Conservation (phyloP, 2,888 invertebrate species). For the Sarcophaga caerulescens region DNA sequence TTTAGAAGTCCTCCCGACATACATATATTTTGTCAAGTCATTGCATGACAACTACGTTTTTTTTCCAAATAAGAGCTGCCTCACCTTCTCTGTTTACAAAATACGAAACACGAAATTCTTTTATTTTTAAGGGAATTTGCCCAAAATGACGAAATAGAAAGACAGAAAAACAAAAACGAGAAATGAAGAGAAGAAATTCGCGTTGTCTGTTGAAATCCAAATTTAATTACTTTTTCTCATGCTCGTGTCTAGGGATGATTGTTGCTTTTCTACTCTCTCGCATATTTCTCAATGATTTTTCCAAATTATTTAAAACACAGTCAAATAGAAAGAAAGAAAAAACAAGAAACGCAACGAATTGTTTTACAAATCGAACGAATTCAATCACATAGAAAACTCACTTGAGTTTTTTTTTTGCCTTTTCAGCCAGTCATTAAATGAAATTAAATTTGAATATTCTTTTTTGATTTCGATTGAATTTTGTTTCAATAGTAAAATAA, state of each 20-base stretch:
- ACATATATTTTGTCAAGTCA: slow-evolving; percentile 71
- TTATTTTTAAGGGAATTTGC: neutral
- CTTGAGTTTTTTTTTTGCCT: neutral
- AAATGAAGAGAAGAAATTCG: slow-evolving; percentile 58
- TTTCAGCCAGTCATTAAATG: slow-evolving; percentile 33
- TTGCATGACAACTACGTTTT: slow-evolving; percentile 78
- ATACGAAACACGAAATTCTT: neutral
- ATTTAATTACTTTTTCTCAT: slow-evolving; percentile 78
- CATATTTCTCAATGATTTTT: neutral
- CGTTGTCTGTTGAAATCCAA: slow-evolving; percentile 73
- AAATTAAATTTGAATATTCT: slow-evolving; percentile 35
- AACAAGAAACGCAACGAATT: neutral
- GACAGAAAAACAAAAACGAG: neutral
- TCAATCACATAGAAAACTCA: slow-evolving; percentile 16
- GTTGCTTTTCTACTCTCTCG: neutral
- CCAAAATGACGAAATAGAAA: neutral
- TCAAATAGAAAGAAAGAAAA: too few relatives aligned
- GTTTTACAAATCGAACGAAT: slow-evolving; percentile 3
- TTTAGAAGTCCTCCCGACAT: slow-evolving; percentile 3
- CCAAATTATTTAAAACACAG: neutral
- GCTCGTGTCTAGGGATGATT: slow-evolving; percentile 68
- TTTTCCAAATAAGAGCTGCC: slow-evolving; percentile 69
- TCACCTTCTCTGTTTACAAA: neutral
- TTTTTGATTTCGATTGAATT: neutral
- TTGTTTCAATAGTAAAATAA: too few relatives aligned